Evolutionary conservation across 2,797 vertebrate species (phyloP).

Genomic region (Limnodromus scolopaceus): DNA sequence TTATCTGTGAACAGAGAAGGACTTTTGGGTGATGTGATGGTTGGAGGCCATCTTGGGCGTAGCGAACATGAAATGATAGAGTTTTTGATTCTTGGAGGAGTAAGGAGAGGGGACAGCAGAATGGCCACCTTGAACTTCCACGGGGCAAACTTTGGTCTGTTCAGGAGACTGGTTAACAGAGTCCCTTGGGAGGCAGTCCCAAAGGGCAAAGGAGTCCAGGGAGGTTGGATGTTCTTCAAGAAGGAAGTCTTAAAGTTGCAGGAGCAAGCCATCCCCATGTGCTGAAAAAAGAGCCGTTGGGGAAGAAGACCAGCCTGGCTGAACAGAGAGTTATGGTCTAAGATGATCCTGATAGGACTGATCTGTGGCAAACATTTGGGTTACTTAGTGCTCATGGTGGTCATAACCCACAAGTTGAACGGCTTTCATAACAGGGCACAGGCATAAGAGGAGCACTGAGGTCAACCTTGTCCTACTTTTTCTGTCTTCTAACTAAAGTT

Average conservation of each 20-base stretch:
- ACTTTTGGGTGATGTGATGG: neutral
- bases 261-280: neutral
- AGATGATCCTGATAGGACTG: neutral
- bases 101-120: neutral
- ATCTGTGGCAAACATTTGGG: neutral
- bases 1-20: neutral
- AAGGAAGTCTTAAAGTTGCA: neutral
- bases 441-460: neutral
- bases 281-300: neutral
- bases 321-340: neutral
- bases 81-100: neutral
- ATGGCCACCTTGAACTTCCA: neutral
- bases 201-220: neutral
- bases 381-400: neutral
- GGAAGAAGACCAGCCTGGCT: neutral
- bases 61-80: neutral
- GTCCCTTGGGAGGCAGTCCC: neutral
- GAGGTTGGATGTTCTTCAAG: neutral
- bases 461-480: neutral
- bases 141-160: neutral
- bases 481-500: neutral
- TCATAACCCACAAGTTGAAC: neutral
- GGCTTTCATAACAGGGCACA: neutral
- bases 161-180: neutral
- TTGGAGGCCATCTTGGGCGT: neutral